These are phyloP conservation scores for Drosophila bipectinata DNA, from an alignment of 1,140 invertebrate genomes.

Conservation along the genomic window DNA sequence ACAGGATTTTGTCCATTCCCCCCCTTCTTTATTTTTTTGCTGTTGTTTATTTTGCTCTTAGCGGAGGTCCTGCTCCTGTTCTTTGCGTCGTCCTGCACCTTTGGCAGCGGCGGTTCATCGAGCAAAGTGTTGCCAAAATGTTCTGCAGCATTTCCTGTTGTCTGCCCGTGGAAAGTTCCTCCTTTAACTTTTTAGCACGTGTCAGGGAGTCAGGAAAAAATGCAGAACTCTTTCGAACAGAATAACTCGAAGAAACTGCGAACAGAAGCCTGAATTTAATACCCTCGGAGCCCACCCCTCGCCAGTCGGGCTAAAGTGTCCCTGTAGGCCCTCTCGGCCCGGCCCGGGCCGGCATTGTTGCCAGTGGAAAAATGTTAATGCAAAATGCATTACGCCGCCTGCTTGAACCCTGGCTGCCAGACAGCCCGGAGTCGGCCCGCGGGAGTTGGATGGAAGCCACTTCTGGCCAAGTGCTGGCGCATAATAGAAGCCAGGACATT, in stretches of 20 bases:
- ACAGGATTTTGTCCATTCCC: neutral
- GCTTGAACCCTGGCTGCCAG: constrained; percentile 64
- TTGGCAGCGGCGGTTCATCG: constrained; percentile 35
- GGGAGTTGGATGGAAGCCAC: constrained; percentile 19
- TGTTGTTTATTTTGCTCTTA: constrained; percentile 45
- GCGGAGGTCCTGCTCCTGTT: constrained; percentile 8
- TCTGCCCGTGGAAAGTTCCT: constrained; percentile 51
- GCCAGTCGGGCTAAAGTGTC: constrained; percentile 50
- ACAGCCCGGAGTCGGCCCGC: constrained; percentile 1
- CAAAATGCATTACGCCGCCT: constrained; percentile 74
- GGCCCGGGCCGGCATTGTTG: neutral
- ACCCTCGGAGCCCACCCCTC: neutral
- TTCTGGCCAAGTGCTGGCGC: constrained; percentile 46
- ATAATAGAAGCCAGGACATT: constrained; percentile 46
- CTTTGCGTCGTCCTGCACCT: constrained; percentile 15
- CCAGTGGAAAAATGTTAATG: constrained; percentile 68
- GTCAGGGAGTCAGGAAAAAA: constrained; percentile 54
- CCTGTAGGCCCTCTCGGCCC: constrained; percentile 42
- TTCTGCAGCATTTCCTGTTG: constrained; percentile 77
- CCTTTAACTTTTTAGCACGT: constrained; percentile 71
- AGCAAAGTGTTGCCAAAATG: constrained; percentile 75
- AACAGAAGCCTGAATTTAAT: constrained; percentile 50
- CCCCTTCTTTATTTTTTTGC: constrained; percentile 28
- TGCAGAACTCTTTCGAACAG: constrained; percentile 32
- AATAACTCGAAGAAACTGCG: constrained; percentile 27